Evolutionary conservation across 2,888 invertebrate species (phyloP), one percentile per base, ranked within the genome.

Genomic region (Drosophila austrosaltans): DNA sequence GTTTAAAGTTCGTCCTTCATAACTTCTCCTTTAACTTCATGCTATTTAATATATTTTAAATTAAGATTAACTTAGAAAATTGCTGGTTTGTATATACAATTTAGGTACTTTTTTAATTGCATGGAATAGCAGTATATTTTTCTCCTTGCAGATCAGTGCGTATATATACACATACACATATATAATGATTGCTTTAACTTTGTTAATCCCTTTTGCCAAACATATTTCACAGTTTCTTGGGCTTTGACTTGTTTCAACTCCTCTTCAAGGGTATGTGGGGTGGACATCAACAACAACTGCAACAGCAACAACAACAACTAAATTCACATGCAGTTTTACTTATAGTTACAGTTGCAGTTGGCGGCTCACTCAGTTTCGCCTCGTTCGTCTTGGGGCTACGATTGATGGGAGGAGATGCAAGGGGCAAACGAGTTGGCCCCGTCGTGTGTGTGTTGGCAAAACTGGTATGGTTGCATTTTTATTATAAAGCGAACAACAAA

Each of bases 381-480:
- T 44, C 54, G 30, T 62, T 74, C 56, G 36, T 61, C 53, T 28
- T 44, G 28, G n/a, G 39, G 58, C 28, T 70, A 70, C 53, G 58
- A 59, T 36, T 62, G 68, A 68, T 57, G 61, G 30, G 20, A 30
- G 30, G 28, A 30, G 74, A 59, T 60, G 54, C 61, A 69, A 16
- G 76, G 76, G 72, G 76, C 53, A 69, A 75, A 76, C 70, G 73
- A 73, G 73, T 73, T 75, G 73, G 76, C 76, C 76, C 75, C 72
- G 68, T 57, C 66, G 48, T 25, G 63, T 59, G 53, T 67, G 62
- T 65, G 67, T 86, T 82, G 86, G 81, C 86, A 82, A 87, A 87
- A 87, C 86, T 83, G 86, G 86, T 88, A 88, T 87, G 88, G 86
- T 87, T 89, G 89, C 86, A 87, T 87, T 87, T 86, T 87, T 87